phyloP scores from a whole-genome alignment of 2,113 vertebrate species.

The Tragelaphus buxtoni region DNA sequence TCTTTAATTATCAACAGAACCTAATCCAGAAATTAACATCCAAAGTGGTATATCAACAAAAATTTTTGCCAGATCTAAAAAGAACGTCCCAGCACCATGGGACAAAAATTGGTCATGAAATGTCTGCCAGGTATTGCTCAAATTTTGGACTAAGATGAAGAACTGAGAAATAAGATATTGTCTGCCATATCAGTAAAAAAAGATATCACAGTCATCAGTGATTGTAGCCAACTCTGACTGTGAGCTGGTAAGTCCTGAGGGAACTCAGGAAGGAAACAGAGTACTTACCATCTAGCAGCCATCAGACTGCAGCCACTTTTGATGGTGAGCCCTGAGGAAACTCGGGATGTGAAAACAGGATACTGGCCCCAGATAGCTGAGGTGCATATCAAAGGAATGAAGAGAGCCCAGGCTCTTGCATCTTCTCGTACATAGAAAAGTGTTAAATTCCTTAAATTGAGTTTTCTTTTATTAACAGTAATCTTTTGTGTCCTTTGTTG shows the following conservation, averaged over 20 bases:
- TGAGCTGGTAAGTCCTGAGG: background rate
- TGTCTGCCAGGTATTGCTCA: background rate
- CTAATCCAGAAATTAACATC: background rate
- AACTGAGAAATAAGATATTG: background rate
- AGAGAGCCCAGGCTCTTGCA: background rate
- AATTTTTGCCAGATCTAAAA: background rate
- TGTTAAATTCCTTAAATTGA: background rate
- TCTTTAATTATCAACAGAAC: background rate
- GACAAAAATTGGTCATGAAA: background rate
- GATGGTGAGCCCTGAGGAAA: background rate
- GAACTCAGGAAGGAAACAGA: background rate
- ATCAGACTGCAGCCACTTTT: background rate
- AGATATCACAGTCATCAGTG: background rate
- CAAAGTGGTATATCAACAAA: background rate
- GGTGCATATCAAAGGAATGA: background rate
- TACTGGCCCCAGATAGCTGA: background rate
- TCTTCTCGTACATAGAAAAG: background rate
- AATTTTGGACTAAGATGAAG: background rate
- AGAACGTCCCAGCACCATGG: background rate
- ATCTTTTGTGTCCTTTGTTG: background rate
- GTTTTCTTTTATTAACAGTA: background rate
- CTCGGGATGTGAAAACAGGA: background rate
- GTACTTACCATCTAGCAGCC: background rate
- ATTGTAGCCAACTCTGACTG: background rate
- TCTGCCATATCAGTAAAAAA: background rate